Percentiles rank a stretch among this genome's conserved stretches.
Evolutionary conservation across 2,113 vertebrate genomes (phyloP).

Genomic region (Balaeniceps rex): DNA sequence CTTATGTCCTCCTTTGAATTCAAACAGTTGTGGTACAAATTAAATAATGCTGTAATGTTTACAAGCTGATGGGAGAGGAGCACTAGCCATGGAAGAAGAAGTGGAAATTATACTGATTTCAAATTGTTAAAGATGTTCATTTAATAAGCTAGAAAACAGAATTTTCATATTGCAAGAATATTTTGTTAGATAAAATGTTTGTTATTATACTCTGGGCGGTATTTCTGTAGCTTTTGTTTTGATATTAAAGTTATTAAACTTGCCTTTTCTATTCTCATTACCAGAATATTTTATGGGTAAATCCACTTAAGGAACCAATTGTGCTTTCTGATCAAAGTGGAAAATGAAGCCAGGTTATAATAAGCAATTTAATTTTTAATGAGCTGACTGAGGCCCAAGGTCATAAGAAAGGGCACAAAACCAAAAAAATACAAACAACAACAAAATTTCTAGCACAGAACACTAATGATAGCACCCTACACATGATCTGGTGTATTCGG

Average conservation of each 20-base stretch:
- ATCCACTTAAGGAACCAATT: conserved; percentile 65
- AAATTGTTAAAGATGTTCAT: not conserved
- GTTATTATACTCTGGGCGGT: conserved; percentile 11
- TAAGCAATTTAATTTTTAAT: conserved; percentile 84
- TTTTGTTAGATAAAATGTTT: conserved; percentile 28
- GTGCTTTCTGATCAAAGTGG: conserved; percentile 76
- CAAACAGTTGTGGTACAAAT: not conserved
- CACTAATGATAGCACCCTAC: conserved; percentile 50
- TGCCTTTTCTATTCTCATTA: conserved; percentile 65
- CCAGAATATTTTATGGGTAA: conserved; percentile 67
- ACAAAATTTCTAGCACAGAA: conserved; percentile 41
- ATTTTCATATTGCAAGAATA: conserved; percentile 1
- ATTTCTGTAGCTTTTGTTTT: conserved; percentile 55
- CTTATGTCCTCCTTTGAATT: not conserved
- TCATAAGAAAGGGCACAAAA: conserved; percentile 67
- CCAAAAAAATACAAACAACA: conserved; percentile 49
- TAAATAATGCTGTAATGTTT: not conserved
- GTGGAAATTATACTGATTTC: not conserved
- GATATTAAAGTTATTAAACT: conserved; percentile 61
- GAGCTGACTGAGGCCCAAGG: conserved; percentile 68
- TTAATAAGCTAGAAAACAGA: conserved; percentile 2
- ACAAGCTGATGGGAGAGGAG: not conserved
- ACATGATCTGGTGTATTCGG: not conserved
- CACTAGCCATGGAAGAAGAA: not conserved
- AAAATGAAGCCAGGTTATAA: conserved; percentile 72